Percentiles rank a stretch among this genome's conserved stretches.
phyloP scores from a whole-genome alignment of 2,797 vertebrate genomes.

The Loriculus beryllinus region DNA sequence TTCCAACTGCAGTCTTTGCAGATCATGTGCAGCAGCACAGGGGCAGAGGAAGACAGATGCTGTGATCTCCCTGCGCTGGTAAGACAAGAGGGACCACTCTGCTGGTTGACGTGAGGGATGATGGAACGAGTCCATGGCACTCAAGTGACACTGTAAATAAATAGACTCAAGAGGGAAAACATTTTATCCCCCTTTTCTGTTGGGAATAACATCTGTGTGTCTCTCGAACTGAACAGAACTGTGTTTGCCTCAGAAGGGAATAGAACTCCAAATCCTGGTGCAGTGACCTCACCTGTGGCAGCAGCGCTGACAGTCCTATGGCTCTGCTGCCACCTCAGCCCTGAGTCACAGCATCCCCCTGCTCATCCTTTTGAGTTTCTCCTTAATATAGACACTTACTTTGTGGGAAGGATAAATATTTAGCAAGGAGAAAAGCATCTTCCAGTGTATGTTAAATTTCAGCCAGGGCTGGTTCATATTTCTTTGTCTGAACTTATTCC shows the following conservation, averaged over 20 bases:
- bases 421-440: not conserved
- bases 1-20: slow-evolving; percentile 90
- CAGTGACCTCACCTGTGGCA: not conserved
- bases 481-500: not conserved
- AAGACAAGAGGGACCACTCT: slow-evolving; percentile 19
- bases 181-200: not conserved
- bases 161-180: not conserved
- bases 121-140: not conserved
- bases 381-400: not conserved
- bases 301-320: not conserved
- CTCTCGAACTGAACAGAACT: not conserved
- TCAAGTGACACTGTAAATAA: not conserved
- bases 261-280: not conserved
- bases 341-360: not conserved
- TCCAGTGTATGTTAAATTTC: not conserved
- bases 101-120: not conserved
- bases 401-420: not conserved
- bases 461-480: not conserved
- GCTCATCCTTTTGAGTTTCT: not conserved
- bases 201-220: not conserved
- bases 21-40: slow-evolving; percentile 84
- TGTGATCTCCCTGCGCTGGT: slow-evolving; percentile 89
- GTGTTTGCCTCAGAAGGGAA: not conserved
- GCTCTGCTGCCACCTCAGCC: not conserved
- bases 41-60: slow-evolving; percentile 85